These are phyloP conservation scores for Dioctria rufipes DNA, from an alignment of 2,888 invertebrate genomes.

Conservation along the genomic window DNA sequence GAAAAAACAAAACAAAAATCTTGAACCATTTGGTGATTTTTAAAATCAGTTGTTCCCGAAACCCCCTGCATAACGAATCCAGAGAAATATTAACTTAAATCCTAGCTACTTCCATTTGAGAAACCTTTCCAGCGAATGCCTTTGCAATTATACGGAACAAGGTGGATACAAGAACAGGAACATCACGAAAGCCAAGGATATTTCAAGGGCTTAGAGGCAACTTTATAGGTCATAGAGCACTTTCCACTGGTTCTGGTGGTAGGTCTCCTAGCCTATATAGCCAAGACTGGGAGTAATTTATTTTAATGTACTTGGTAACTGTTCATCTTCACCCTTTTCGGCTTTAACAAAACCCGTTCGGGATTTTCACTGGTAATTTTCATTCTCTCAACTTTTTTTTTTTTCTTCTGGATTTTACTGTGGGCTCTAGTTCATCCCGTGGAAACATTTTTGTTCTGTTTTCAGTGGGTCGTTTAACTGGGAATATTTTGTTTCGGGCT, in stretches of 20 bases:
- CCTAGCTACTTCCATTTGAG: not conserved
- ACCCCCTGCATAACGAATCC: not conserved
- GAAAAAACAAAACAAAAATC: too few species aligned
- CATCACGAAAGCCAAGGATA: not conserved
- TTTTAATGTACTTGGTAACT: slow-evolving; percentile 56
- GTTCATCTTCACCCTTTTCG: slow-evolving; percentile 55
- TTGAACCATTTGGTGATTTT: too few species aligned
- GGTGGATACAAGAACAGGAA: slow-evolving; percentile 33
- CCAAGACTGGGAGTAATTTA: slow-evolving; percentile 53
- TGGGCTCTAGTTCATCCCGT: too few species aligned
- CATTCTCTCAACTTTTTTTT: not conserved
- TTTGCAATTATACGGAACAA: slow-evolving; percentile 48
- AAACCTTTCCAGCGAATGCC: slow-evolving; percentile 18
- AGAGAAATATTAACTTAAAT: slow-evolving; percentile 30
- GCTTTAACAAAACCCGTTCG: slow-evolving; percentile 40
- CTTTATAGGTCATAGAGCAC: slow-evolving; percentile 1
- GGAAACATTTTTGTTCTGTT: too few species aligned
- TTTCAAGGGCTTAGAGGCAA: slow-evolving; percentile 37
- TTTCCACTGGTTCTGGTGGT: too few species aligned
- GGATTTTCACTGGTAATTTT: slow-evolving; percentile 49
- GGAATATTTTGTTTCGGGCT: too few species aligned
- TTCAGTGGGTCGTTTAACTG: too few species aligned
- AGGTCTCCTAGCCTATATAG: not conserved
- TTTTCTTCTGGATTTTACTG: not conserved
- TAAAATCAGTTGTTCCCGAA: too few species aligned